Base-by-base conservation (phyloP, 1,140 invertebrate genomes). In the Drosophila guanche region DNA sequence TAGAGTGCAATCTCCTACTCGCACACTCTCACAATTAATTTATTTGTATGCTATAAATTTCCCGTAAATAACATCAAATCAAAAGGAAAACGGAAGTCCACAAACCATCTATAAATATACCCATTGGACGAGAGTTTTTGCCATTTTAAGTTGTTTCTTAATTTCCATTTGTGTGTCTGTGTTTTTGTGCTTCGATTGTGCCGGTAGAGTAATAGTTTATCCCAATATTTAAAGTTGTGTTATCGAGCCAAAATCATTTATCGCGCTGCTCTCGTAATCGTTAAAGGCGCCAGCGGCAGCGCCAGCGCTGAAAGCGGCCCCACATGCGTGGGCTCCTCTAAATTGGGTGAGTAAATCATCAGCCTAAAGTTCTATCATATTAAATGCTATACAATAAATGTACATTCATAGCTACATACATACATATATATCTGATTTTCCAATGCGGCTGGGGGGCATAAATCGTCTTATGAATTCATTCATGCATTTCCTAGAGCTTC, bases 301-400 rank as follows among this genome's bases (percentile, higher is more conserved):
- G 72, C 52, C 79, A 79, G 69, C 74, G 56, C 69, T 72, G 45
- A 86, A 62, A 53, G 72, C 80, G 73, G 60, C 60, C 74, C 65
- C 81, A 75, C 81, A 86, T 86, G 81, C 61, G 77, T 88, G 77
- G 81, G 60, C 69, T 88, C 57, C 62, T 81, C 61, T 86, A 86
- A 85, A 86, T 73, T 88, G 81, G 81, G 81, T 86, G 83, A 86
- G 81, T 86, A 86, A 72, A 63, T 51, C 58, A 56, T 27, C 43
- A 52, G 55, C 43, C 29, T 20, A 57, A 43, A 66, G 33, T 43
- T 29, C 27, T 37, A 41, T 47, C 54, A 59, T 29, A 56, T 60
- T 46, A 48, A 37, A 37, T 12, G 33, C 33, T 37, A 12, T 37
- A 37, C 8, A 27, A 45, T 50, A 37, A 60, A 70, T 40, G 37